Evolutionary conservation across 2,888 invertebrate species (phyloP).

Genomic region (Brachyptera risi): DNA sequence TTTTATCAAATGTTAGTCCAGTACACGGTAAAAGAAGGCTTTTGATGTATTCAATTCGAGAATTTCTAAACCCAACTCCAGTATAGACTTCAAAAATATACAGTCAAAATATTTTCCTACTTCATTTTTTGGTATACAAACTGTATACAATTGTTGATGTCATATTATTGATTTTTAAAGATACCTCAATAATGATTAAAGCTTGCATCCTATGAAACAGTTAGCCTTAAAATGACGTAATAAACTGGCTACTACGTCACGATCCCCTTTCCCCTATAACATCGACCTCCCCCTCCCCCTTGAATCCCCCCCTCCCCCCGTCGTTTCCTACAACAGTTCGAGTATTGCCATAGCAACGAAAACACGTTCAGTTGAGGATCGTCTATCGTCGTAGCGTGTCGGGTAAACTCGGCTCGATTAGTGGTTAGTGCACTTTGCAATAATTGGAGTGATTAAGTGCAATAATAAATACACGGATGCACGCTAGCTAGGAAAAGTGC

Average conservation of each 20-base stretch:
- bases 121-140: too few relatives aligned
- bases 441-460: not conserved
- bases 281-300: not conserved
- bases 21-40: too few relatives aligned
- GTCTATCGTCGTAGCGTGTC: not conserved
- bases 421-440: constrained; percentile 1
- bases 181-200: too few relatives aligned
- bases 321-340: not conserved
- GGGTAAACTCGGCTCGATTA: not conserved
- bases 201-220: too few relatives aligned
- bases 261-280: not conserved
- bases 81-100: too few relatives aligned
- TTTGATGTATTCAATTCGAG: too few relatives aligned
- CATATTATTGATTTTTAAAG: too few relatives aligned
- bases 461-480: not conserved
- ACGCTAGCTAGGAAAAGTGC: not conserved
- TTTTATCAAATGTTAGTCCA: too few relatives aligned
- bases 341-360: constrained; percentile 5
- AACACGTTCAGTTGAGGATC: constrained; percentile 5
- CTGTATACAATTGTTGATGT: too few relatives aligned
- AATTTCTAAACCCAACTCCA: too few relatives aligned
- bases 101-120: too few relatives aligned
- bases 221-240: not conserved
- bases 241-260: not conserved
- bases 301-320: not conserved